Evolutionary conservation across 2,888 invertebrate genomes (phyloP), one percentile per base, ranked within the genome.

Genomic region (Leucophenga montana): DNA sequence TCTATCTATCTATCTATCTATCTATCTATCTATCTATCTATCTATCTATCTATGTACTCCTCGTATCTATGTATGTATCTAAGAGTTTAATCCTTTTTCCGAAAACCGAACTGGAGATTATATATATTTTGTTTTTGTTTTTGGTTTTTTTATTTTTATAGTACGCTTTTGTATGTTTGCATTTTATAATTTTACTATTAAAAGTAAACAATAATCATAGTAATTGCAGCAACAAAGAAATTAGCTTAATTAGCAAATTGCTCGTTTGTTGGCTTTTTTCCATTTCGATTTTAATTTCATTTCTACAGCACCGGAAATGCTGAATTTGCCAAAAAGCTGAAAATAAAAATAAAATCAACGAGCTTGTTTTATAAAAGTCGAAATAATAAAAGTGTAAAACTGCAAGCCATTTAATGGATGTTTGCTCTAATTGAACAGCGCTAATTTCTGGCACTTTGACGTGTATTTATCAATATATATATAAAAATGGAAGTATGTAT

Each of bases 191-290:
- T 80, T 83, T 82, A 80, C 83, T 83, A 80, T 82, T 78, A 83
- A 80, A 78, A 77, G 31, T 73, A 74, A 72, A 83, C 69, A 74
- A 70, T 70, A 48, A 67, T 53, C 71, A 75, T 71, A 73, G 72
- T 75, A 75, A 75, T 75, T 75, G 75, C 73, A 75, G 73, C 73
- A 75, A 75, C 75, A 78, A 80, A 82, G 82, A 80, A 83, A 83
- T 80, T 80, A 82, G 80, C 82, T 84, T 80, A 80, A 80, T 80
- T 80, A 80, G 80, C 80, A 80, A 80, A 83, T 80, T 80, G 83
- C 80, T 82, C 77, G 75, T 68, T 59, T 70, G 48, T 62, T 48
- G 67, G 48, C 66, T 22, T 53, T 54, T 67, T 66, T 14, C 50
- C 61, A 70, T 9, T 66, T 50, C 18, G 50, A 9, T 50, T 66